These are phyloP conservation scores for Holocentrus rufus DNA, from an alignment of 2,797 vertebrate species.

Conservation along the genomic window DNA sequence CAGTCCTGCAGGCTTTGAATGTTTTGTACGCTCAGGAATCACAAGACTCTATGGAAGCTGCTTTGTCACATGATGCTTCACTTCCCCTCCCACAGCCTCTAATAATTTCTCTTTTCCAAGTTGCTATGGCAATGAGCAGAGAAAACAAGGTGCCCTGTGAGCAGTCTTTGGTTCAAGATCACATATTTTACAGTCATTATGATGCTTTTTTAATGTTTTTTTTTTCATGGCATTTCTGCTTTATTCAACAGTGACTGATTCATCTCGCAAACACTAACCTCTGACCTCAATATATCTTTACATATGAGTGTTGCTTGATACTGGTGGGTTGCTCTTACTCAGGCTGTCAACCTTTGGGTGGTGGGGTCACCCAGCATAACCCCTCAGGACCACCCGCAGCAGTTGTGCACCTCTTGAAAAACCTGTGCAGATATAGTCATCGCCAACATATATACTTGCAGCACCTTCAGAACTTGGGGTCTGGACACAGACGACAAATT, in stretches of 20 bases:
- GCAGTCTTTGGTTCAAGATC: constrained; percentile 13
- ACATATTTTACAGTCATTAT: background rate
- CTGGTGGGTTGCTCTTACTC: constrained; percentile 41
- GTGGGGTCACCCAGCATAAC: constrained; percentile 31
- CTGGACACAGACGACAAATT: too few relatives aligned
- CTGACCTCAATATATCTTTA: constrained; percentile 18
- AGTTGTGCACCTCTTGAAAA: background rate
- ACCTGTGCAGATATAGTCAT: background rate
- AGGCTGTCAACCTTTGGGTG: constrained; percentile 18
- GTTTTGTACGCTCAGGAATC: constrained; percentile 69
- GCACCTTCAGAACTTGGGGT: too few relatives aligned
- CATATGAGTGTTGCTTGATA: constrained; percentile 38
- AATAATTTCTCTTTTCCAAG: constrained; percentile 49
- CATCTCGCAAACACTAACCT: constrained; percentile 13
- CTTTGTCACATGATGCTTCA: constrained; percentile 71
- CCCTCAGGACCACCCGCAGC: constrained; percentile 4
- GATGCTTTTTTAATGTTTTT: too few relatives aligned
- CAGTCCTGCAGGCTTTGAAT: constrained; percentile 54
- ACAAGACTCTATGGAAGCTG: constrained; percentile 75
- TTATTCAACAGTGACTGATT: too few relatives aligned
- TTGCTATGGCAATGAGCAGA: constrained; percentile 15
- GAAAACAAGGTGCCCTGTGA: constrained; percentile 22
- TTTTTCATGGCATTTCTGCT: too few relatives aligned
- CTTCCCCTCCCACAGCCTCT: constrained; percentile 33
- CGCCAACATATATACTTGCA: too few relatives aligned